Conservation (phyloP, 1,140 invertebrate species). For the Bradynema listronoti region DNA sequence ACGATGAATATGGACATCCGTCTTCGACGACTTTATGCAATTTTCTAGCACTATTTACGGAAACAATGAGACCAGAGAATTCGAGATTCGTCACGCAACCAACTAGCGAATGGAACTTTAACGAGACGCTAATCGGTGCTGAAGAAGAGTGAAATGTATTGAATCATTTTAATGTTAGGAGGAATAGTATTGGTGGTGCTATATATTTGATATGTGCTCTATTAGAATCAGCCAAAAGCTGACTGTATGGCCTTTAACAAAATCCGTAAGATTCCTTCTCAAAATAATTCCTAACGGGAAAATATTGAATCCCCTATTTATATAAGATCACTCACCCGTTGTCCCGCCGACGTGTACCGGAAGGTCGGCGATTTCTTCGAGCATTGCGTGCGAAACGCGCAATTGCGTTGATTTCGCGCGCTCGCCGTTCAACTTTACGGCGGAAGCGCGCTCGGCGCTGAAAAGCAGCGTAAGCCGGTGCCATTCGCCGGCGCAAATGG, state of each 20-base stretch:
- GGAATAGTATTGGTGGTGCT: too few relatives aligned
- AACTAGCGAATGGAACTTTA: slow-evolving; percentile 21
- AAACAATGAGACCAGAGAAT: slow-evolving; percentile 15
- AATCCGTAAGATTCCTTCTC: too few relatives aligned
- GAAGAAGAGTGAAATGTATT: slow-evolving; percentile 21
- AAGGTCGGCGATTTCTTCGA: slow-evolving; percentile 30
- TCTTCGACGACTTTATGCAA: slow-evolving; percentile 33
- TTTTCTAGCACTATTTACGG: slow-evolving; percentile 22
- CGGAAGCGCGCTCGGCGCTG: background rate
- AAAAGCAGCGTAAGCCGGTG: slow-evolving; percentile 23
- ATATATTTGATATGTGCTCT: too few relatives aligned
- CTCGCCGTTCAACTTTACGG: slow-evolving; percentile 20
- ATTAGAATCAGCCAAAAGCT: too few relatives aligned
- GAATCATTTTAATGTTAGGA: too few relatives aligned
- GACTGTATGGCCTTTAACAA: too few relatives aligned
- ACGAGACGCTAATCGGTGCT: slow-evolving; percentile 15
- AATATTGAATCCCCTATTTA: too few relatives aligned
- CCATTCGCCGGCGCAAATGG: slow-evolving; percentile 35
- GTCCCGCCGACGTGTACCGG: slow-evolving; percentile 36
- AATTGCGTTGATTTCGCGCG: slow-evolving; percentile 1
- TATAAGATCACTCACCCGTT: too few relatives aligned
- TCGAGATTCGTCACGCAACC: slow-evolving; percentile 31
- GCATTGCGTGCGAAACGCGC: slow-evolving; percentile 2
- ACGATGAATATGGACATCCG: slow-evolving; percentile 35
- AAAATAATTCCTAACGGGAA: too few relatives aligned